Percentiles rank a stretch among this genome's conserved stretches.
phyloP scores from a whole-genome alignment of 1,140 invertebrate genomes.

The Muscidifurax raptorellus region DNA sequence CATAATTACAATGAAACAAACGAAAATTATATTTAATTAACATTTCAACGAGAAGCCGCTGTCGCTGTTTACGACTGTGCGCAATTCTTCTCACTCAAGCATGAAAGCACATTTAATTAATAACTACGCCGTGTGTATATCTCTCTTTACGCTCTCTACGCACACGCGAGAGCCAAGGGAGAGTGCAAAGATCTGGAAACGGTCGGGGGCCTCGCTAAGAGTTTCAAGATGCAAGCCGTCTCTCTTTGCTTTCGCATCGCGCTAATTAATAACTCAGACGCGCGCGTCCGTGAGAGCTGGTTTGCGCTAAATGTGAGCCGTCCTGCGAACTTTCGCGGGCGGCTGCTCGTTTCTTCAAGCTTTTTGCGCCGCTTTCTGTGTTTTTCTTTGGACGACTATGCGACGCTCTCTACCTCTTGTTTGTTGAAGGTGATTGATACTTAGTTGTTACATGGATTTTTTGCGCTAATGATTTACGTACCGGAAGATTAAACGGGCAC shows the following conservation, averaged over 20 bases:
- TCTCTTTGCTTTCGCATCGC: not conserved
- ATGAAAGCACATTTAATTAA: conserved; percentile 63
- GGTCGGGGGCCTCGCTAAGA: not conserved
- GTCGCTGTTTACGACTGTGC: not conserved
- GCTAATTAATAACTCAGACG: conserved; percentile 32
- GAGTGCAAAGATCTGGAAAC: conserved; percentile 29
- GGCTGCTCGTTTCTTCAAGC: not conserved
- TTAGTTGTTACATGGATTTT: not conserved
- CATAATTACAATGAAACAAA: conserved; percentile 1
- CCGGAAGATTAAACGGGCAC: not conserved
- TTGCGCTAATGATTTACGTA: not conserved
- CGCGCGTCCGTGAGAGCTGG: not conserved
- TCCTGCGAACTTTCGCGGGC: not conserved
- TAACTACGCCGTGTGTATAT: conserved; percentile 55
- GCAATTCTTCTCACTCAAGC: conserved; percentile 9
- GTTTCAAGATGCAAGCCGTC: conserved; percentile 29
- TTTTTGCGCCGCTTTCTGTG: not conserved
- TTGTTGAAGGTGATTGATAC: not conserved
- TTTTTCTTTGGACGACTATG: not conserved
- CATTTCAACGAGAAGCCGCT: not conserved
- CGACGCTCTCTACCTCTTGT: not conserved
- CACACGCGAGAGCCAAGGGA: not conserved
- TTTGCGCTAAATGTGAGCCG: not conserved
- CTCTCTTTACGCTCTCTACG: not conserved
- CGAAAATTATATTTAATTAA: conserved; percentile 36